phyloP scores from a whole-genome alignment of 2,797 vertebrate species.

The Champsocephalus esox region DNA sequence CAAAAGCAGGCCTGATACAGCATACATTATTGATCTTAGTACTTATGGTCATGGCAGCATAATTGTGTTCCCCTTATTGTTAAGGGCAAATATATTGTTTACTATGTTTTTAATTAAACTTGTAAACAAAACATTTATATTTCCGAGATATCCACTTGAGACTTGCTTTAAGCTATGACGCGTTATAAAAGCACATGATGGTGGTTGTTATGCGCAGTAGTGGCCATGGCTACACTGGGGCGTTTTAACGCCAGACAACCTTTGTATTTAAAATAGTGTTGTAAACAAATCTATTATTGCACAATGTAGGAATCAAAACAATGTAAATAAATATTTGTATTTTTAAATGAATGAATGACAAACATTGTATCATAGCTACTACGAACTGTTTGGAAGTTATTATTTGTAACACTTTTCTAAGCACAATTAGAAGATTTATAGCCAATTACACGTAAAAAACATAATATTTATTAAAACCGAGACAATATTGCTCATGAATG shows the following conservation, averaged over 20 bases:
- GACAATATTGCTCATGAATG: background rate
- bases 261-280: background rate
- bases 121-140: background rate
- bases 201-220: no score
- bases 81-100: background rate
- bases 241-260: background rate
- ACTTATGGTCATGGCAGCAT: background rate
- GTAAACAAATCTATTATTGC: background rate
- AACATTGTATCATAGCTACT: background rate
- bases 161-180: background rate
- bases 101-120: background rate
- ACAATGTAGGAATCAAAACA: background rate
- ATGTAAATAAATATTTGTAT: background rate
- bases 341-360: background rate
- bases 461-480: background rate
- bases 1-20: constrained; percentile 1
- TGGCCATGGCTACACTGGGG: no score
- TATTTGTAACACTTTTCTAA: background rate
- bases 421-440: background rate
- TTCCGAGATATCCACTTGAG: background rate
- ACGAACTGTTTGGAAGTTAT: background rate
- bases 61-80: background rate
- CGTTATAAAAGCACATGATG: background rate
- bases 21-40: background rate
- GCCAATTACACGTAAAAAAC: background rate